Base-by-base conservation (phyloP, 1,140 invertebrate species). In the Tribolium madens region DNA sequence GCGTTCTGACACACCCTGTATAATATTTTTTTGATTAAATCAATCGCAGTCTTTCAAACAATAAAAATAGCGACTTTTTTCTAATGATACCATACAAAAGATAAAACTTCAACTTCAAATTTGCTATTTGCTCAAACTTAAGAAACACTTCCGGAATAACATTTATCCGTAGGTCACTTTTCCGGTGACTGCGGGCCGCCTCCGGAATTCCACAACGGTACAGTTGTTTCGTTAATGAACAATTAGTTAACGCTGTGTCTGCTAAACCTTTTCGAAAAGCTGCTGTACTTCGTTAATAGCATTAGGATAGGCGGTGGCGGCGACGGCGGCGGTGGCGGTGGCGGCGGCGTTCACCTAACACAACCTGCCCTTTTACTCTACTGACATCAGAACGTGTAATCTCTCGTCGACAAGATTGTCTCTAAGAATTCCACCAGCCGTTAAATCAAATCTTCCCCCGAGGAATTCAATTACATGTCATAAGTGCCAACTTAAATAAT, bases 341-440 rank as follows among this genome's bases (percentile, higher is more conserved):
- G n/a, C n/a, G 26, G 26, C 26, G 26, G 26, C 26, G 26, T 15
- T 7, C 53, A 26, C 9, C 17, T 18, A 12, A 60, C 53, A 60
- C 53, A 60, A 60, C 17, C 53, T 60, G 57, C 21, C 57, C 57
- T 64, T 33, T 15, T 64, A 14, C 57, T 64, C 31, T 64, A 18
- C 57, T 64, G 57, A 64, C 57, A 64, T 64, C 57, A 33, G 57
- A 33, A 64, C 26, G 57, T 64, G 57, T 64, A 64, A 64, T 64
- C 57, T 64, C 21, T 6, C 57, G 57, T 31, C 57, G 21, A 26
- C 26, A 33, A 64, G 57, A 64, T 64, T 64, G 57, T 64, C 57
- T 64, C 57, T 33, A 64, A 64, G 57, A 64, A 33, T 64, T 64
- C 12, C 57, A 12, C 57, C 57, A 64, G 3, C 3, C 57, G 26